phyloP scores from a whole-genome alignment of 2,888 invertebrate species.

The Apomyelois bistriatella region DNA sequence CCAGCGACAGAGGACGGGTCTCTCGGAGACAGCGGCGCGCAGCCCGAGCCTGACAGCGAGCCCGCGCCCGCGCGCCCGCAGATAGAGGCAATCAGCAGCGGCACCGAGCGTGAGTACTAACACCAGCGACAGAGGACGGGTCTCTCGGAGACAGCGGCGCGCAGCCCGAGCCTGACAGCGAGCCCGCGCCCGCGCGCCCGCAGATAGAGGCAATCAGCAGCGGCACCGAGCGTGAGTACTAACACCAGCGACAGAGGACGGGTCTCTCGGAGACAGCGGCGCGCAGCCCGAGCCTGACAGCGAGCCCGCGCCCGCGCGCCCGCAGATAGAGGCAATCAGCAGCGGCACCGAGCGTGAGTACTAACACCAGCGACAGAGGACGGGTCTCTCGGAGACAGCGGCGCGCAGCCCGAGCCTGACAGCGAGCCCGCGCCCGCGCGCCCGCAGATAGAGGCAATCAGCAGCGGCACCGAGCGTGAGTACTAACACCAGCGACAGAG shows the following conservation, averaged over 20 bases:
- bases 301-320: constrained; percentile 38
- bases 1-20: too few relatives aligned
- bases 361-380: constrained; percentile 4
- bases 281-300: too few relatives aligned
- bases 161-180: constrained; percentile 49
- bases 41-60: too few relatives aligned
- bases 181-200: constrained; percentile 52
- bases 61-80: constrained; percentile 55
- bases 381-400: constrained; percentile 29
- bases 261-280: too few relatives aligned
- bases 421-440: constrained; percentile 51
- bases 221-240: constrained; percentile 81
- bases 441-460: constrained; percentile 85
- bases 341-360: constrained; percentile 84
- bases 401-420: too few relatives aligned
- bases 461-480: constrained; percentile 85
- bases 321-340: constrained; percentile 86
- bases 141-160: constrained; percentile 23
- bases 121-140: constrained; percentile 13
- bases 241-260: too few relatives aligned
- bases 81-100: constrained; percentile 88
- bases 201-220: constrained; percentile 89
- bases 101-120: constrained; percentile 78
- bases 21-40: too few relatives aligned
- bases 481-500: constrained; percentile 14